Evolutionary conservation across 2,888 invertebrate species (phyloP), one percentile per base, ranked within the genome.

Genomic region (Arge pagana): DNA sequence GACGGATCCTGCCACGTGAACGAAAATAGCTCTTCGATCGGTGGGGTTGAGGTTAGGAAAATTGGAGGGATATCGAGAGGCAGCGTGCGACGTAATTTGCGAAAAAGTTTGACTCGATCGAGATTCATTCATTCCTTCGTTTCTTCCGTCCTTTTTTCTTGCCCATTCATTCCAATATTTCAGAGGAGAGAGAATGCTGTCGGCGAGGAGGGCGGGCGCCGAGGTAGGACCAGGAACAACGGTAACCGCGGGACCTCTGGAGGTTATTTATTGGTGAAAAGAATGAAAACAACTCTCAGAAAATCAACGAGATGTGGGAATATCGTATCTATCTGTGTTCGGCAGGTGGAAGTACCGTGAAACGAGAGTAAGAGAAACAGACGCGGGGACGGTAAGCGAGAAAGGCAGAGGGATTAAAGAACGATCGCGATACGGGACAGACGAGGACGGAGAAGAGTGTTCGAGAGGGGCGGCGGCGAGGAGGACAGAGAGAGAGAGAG

Each of bases 281-380:
- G 28, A 42, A 42, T 28, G 18, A 42, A 42, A 42, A 42, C 30
- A 31, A 42, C 30, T 30, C 18, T 42, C 11, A 31, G 42, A 42
- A 42, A 42, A 42, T 42, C 28, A 15, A 42, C 42, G 30, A 18
- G 30, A 7, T 13, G 28, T 40, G 40, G 40, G 15, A 24, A 40
- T n/a, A n/a, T n/a, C n/a, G 40, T 40, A 26, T 26, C 40, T 40
- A 26, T 26, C 19, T 6, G 16, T 16, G 42, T 13, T 11, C 30
- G 18, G n/a, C n/a, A n/a, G n/a, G n/a, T n/a, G n/a, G n/a, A n/a
- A n/a, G n/a, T n/a, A n/a, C n/a, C n/a, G n/a, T n/a, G n/a, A 19
- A 16, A 10, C 60, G 65, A 61, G 61, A 63, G 61, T 41, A 58
- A 55, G 56, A 55, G 54, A 21, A 18, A 30, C 54, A 54, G 55